Percentiles rank a stretch among this genome's conserved stretches.
Evolutionary conservation across 2,113 vertebrate genomes (phyloP).

Genomic region (Anoplopoma fimbria): DNA sequence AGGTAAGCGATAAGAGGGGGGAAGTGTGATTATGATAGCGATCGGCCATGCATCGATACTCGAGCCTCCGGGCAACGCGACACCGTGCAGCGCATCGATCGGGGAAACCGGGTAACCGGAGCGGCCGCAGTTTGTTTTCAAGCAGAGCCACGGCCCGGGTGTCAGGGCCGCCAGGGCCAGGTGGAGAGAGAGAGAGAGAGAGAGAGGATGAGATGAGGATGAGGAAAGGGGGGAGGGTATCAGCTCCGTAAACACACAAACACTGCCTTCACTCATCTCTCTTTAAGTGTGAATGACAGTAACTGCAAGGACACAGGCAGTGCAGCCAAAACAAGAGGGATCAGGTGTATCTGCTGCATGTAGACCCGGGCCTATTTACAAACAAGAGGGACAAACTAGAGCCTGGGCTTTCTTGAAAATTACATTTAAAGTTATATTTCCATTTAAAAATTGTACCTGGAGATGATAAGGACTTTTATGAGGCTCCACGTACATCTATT

Average conservation of each 20-base stretch:
- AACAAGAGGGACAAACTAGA: slow-evolving; percentile 1
- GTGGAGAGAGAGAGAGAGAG: slow-evolving; percentile 33
- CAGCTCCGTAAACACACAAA: slow-evolving; percentile 58
- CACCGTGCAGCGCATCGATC: slow-evolving; percentile 79
- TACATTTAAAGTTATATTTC: neutral
- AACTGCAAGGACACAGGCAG: slow-evolving; percentile 33
- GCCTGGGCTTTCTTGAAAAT: neutral
- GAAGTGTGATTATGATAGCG: slow-evolving; percentile 86
- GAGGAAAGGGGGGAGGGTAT: slow-evolving; percentile 13
- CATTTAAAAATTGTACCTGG: neutral
- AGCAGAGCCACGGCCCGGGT: slow-evolving; percentile 68
- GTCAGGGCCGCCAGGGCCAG: slow-evolving; percentile 60
- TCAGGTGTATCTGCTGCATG: slow-evolving; percentile 42
- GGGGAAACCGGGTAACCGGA: slow-evolving; percentile 71
- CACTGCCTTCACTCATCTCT: slow-evolving; percentile 44
- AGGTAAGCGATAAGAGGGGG: slow-evolving; percentile 83
- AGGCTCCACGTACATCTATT: neutral
- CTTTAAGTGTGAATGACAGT: slow-evolving; percentile 52
- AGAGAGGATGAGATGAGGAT: neutral
- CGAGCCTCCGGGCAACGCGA: slow-evolving; percentile 75
- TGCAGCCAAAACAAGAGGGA: slow-evolving; percentile 61
- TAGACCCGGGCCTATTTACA: slow-evolving; percentile 26
- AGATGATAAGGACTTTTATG: neutral
- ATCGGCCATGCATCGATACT: slow-evolving; percentile 80
- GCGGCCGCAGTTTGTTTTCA: slow-evolving; percentile 79